Percentiles rank a stretch among this genome's conserved stretches.
Conservation (phyloP, 92 coral and sea anemone genomes). For the Bergia sp. region DNA sequence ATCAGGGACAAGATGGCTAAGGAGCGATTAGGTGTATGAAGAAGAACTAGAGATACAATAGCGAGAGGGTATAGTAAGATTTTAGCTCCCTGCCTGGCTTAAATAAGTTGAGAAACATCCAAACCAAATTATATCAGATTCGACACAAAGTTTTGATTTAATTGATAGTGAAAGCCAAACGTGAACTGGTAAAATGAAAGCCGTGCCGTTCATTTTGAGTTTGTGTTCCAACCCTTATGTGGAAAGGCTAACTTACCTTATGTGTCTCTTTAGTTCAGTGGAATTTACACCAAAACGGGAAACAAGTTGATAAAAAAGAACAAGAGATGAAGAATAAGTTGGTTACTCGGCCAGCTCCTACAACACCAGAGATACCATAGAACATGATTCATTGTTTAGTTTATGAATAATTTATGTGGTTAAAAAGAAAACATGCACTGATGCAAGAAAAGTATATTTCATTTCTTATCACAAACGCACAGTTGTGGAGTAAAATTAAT, state of each 20-base stretch:
- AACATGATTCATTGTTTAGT: constrained; percentile 15
- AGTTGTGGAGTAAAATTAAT: background rate
- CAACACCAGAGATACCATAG: constrained; percentile 16
- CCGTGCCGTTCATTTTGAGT: background rate
- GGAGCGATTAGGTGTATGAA: background rate
- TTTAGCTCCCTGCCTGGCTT: background rate
- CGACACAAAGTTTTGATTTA: background rate
- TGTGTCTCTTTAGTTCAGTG: background rate
- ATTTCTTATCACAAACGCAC: background rate
- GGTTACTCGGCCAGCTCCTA: background rate
- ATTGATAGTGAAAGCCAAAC: background rate
- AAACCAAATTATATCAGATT: background rate
- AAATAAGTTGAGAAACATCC: background rate
- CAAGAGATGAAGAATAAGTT: background rate
- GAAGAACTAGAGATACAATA: background rate
- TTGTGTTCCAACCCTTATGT: background rate
- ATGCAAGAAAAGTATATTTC: background rate
- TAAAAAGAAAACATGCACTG: background rate
- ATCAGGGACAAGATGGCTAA: background rate
- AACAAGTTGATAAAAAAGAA: background rate
- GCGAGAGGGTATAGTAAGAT: background rate
- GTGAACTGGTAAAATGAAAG: background rate
- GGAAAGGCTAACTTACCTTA: background rate
- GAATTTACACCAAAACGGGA: background rate
- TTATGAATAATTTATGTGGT: constrained; percentile 22